Conservation (phyloP, 2,888 invertebrate species). For the Sthenelais limicola region DNA sequence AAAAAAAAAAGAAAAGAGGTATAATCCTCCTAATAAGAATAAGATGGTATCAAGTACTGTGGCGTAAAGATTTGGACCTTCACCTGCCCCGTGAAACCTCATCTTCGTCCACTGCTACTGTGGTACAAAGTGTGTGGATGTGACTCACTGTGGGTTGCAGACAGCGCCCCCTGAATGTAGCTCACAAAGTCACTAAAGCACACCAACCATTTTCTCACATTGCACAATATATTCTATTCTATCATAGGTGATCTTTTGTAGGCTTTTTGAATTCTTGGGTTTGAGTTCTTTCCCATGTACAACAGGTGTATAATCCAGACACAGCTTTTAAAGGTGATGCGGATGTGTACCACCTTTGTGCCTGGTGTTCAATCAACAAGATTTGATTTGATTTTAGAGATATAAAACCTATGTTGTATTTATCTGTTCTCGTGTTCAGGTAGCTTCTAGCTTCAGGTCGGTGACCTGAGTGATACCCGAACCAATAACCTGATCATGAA, state of each 20-base stretch:
- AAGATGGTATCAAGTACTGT: no score
- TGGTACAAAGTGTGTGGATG: slow-evolving; percentile 2
- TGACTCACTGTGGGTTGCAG: slow-evolving; percentile 2
- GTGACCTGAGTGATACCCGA: background rate
- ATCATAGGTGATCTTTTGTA: slow-evolving; percentile 39
- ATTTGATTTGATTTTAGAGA: background rate
- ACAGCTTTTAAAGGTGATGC: slow-evolving; percentile 22
- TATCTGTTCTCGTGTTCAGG: slow-evolving; percentile 26
- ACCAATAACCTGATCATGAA: slow-evolving; percentile 20
- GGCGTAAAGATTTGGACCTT: background rate
- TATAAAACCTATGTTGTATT: slow-evolving; percentile 28
- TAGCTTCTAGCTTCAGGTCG: background rate
- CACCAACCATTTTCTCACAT: slow-evolving; percentile 22
- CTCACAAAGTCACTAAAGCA: background rate
- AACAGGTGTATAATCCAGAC: slow-evolving; percentile 4
- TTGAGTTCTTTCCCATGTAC: slow-evolving; percentile 35
- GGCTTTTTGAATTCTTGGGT: slow-evolving; percentile 30
- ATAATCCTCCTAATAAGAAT: no score
- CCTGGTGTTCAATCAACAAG: slow-evolving; percentile 32
- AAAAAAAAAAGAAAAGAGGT: no score
- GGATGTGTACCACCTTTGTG: background rate
- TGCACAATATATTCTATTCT: slow-evolving; percentile 32
- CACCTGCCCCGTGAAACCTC: slow-evolving; percentile 29
- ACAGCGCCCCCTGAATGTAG: slow-evolving; percentile 15
- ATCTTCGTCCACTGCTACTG: background rate